Conservation (phyloP, 2,113 vertebrate species). For the Origma solitaria region DNA sequence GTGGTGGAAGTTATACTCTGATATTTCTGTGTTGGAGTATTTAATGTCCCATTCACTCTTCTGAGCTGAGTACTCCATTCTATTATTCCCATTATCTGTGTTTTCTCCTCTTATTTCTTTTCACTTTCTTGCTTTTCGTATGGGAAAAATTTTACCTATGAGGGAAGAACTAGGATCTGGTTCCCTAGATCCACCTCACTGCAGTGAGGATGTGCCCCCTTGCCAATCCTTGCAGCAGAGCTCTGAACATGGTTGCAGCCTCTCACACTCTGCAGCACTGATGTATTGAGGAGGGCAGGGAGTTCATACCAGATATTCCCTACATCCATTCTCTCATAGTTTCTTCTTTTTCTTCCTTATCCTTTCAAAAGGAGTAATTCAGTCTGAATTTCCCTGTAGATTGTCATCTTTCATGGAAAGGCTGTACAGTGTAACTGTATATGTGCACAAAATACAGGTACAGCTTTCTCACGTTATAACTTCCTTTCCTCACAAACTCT, state of each 20-base stretch:
- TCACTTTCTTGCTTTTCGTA: background rate
- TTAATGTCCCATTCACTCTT: background rate
- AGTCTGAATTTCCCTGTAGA: background rate
- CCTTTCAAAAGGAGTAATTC: background rate
- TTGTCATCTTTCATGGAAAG: background rate
- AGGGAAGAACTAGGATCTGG: background rate
- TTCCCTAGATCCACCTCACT: background rate
- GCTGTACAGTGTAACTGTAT: fast-evolving
- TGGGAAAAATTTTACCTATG: background rate
- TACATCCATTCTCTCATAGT: background rate
- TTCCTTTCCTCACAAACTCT: background rate
- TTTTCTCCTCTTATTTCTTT: background rate
- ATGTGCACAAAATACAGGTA: background rate
- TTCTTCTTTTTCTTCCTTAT: background rate
- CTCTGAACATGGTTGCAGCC: background rate
- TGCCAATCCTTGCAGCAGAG: background rate
- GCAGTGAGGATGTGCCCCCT: background rate
- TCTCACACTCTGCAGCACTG: background rate
- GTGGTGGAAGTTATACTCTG: background rate
- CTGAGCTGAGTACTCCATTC: background rate
- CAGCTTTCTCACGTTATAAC: background rate
- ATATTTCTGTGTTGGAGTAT: background rate
- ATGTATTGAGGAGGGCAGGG: background rate
- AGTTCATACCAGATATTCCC: background rate
- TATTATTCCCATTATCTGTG: background rate